Evolutionary conservation across 37 sponge, comb jelly and placozoan genomes (phyloP).

Genomic region (Amphimedon queenslandica): DNA sequence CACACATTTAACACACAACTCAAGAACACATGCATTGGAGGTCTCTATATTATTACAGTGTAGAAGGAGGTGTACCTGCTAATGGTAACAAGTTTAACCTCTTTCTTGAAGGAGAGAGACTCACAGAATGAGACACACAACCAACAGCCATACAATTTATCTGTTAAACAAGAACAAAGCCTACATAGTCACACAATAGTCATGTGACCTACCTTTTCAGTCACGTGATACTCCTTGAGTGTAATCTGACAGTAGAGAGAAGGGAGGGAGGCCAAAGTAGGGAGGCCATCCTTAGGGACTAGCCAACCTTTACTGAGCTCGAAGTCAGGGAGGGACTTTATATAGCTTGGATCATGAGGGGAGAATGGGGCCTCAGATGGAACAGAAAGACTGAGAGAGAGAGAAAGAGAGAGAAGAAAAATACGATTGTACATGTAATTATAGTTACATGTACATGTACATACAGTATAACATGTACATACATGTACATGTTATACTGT

Average conservation of each 20-base stretch:
- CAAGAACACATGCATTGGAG: no score
- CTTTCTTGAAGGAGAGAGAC: not conserved
- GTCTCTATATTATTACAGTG: no score
- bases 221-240: conserved; percentile 8
- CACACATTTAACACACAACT: no score
- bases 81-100: not conserved
- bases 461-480: not conserved
- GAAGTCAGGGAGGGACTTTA: not conserved
- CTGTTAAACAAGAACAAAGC: not conserved
- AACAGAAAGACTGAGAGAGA: not conserved
- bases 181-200: conserved; percentile 2
- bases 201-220: conserved; percentile 3
- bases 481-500: not conserved
- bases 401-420: not conserved
- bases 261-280: not conserved
- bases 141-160: conserved; percentile 1
- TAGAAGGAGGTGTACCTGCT: no score
- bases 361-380: not conserved
- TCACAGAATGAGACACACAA: not conserved
- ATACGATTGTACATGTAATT: not conserved
- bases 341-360: not conserved
- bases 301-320: not conserved
- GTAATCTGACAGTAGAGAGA: conserved; percentile 9
- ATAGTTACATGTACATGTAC: not conserved
- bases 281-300: not conserved